Base-by-base conservation (phyloP, 1,140 invertebrate species). In the Drosophila ironensis region DNA sequence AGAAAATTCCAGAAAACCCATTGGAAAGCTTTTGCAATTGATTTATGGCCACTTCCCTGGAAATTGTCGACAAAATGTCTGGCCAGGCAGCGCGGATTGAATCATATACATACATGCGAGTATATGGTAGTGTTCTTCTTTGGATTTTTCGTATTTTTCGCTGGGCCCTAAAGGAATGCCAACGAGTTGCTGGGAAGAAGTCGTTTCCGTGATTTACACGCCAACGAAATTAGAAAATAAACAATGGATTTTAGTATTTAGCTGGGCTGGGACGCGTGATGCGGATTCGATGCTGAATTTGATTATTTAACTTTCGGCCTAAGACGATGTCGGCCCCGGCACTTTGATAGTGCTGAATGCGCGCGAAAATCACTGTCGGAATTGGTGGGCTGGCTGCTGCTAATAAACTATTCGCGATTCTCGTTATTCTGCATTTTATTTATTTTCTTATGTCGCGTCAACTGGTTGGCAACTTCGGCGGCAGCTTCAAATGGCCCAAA, bases 21-120 rank as follows among this genome's bases (percentile, higher is more conserved):
- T 60, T 70, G 69, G 44, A 66, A 72, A 72, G 53, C 64, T 63
- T 73, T 57, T 69, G 33, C 53, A 68, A 57, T 88, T 88, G 84
- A 88, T 88, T 88, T 88, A 88, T 76, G 67, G 56, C 60, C 74
- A 86, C 86, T 88, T 88, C 86, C 74, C 70, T 51, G 67, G 84
- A 88, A 88, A 88, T 84, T 76, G 84, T 88, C 84, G 84, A 88
- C 84, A 80, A 80, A 75, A 80, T 88, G 84, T 88, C 84, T 88
- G 78, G 86, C 68, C 59, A 37, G 40, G 60, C 72, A 76, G 48
- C 46, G 46, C 30, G 56, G 41, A 68, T 51, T 35, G 35, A 40
- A 38, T 41, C 38, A 16, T 14, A 37, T 37, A n/a, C n/a, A n/a
- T n/a, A n/a, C 14, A 14, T 3, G 14, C 5, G 33, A 17, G 8